Percentiles rank a stretch among this genome's conserved stretches.
These are phyloP conservation scores for Polydrusus tereticollis DNA, from an alignment of 2,888 invertebrate species.

Conservation along the genomic window DNA sequence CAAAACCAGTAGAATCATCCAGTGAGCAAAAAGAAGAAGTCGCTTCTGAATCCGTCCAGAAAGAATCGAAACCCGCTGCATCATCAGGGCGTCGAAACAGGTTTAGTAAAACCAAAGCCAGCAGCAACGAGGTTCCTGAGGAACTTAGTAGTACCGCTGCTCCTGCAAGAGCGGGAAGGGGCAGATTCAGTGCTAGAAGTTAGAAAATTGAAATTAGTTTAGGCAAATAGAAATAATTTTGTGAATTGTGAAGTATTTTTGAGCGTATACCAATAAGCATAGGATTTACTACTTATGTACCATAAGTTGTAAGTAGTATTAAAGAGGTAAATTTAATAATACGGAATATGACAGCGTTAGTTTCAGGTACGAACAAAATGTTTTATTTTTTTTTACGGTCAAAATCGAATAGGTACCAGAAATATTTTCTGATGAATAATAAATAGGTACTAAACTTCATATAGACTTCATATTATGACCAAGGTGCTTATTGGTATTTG, in stretches of 20 bases:
- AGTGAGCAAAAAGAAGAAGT: conserved; percentile 34
- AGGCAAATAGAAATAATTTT: conserved; percentile 13
- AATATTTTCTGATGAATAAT: no score
- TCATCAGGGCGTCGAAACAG: conserved; percentile 41
- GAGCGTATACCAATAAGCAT: neutral
- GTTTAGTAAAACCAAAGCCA: conserved; percentile 50
- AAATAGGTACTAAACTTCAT: no score
- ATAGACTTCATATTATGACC: no score
- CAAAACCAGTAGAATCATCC: conserved; percentile 22
- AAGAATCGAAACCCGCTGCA: conserved; percentile 55
- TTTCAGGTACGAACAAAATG: no score
- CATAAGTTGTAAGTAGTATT: no score
- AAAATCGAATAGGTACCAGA: no score
- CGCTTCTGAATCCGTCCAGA: conserved; percentile 45
- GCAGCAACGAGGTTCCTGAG: conserved; percentile 51
- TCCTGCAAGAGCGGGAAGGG: conserved; percentile 61
- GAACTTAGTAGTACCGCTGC: conserved; percentile 54
- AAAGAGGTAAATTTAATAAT: no score
- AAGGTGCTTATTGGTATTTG: neutral
- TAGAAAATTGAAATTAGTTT: conserved; percentile 10
- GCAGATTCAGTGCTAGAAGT: conserved; percentile 42
- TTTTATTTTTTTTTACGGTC: no score
- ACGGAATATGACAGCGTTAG: no score
- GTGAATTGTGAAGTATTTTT: neutral
- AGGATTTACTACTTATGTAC: no score